These are phyloP conservation scores for Asteroscopus sphinx DNA, from an alignment of 2,888 invertebrate species.

Conservation along the genomic window DNA sequence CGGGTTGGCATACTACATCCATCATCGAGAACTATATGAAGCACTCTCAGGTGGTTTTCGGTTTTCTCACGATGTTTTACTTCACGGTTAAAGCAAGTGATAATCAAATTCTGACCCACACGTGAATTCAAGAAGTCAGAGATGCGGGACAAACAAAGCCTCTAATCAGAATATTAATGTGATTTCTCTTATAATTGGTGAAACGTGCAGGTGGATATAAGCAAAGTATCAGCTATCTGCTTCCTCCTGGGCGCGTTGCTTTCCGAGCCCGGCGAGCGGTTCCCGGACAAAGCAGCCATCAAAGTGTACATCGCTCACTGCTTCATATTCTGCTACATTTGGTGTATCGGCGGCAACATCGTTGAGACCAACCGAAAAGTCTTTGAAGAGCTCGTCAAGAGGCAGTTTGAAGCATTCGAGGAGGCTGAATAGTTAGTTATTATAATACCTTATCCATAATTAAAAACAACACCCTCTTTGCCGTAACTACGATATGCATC, in stretches of 20 bases:
- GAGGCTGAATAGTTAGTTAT: constrained; percentile 89
- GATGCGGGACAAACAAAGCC: too few relatives aligned
- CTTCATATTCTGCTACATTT: constrained; percentile 95
- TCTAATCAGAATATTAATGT: too few relatives aligned
- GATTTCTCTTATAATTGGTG: neutral
- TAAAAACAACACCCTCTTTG: neutral
- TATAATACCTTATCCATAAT: neutral
- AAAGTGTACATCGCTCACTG: constrained; percentile 92
- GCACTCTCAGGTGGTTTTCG: too few relatives aligned
- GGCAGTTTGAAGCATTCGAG: constrained; percentile 92
- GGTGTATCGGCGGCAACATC: constrained; percentile 96
- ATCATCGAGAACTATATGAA: too few relatives aligned
- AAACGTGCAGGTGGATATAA: constrained; percentile 92
- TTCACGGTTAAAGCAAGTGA: too few relatives aligned
- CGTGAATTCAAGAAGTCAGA: too few relatives aligned
- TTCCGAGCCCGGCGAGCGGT: constrained; percentile 90
- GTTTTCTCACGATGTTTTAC: too few relatives aligned
- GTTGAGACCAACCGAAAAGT: constrained; percentile 91
- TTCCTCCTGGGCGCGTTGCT: constrained; percentile 93
- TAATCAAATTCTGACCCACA: too few relatives aligned
- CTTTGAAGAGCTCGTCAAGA: constrained; percentile 92
- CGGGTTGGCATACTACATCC: too few relatives aligned
- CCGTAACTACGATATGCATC: too few relatives aligned
- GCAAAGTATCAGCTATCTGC: constrained; percentile 94
- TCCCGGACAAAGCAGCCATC: constrained; percentile 91